Conservation (phyloP, 2,888 invertebrate genomes). For the Pocota personata region DNA sequence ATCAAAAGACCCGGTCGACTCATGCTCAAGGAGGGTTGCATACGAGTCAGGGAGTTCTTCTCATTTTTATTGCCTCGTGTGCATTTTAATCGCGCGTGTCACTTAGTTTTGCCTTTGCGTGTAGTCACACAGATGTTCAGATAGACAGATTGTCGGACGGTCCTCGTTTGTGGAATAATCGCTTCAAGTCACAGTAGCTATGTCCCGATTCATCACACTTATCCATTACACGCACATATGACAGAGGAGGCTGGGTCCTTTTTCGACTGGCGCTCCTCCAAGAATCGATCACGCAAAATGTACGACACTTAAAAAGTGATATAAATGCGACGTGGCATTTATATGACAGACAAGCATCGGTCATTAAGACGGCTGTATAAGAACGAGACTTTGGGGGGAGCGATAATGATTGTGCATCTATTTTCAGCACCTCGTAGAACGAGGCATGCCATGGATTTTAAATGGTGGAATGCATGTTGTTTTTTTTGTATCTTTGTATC, state of each 20-base stretch:
- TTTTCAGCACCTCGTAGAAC: constrained; percentile 35
- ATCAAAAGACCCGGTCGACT: constrained; percentile 45
- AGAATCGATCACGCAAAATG: constrained; percentile 51
- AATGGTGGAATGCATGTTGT: background rate
- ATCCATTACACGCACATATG: constrained; percentile 55
- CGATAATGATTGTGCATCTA: constrained; percentile 39
- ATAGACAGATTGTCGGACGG: background rate
- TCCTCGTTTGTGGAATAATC: constrained; percentile 54
- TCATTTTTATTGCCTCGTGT: constrained; percentile 47
- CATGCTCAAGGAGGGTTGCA: background rate
- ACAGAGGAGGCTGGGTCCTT: background rate
- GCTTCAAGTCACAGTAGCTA: constrained; percentile 54
- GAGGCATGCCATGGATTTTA: background rate
- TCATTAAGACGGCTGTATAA: constrained; percentile 44
- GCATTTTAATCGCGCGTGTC: constrained; percentile 60
- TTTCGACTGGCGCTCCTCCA: constrained; percentile 58
- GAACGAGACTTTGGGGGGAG: constrained; percentile 1
- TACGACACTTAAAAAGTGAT: constrained; percentile 54
- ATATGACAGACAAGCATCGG: constrained; percentile 63
- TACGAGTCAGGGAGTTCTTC: background rate
- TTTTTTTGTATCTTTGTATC: background rate
- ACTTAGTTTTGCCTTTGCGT: constrained; percentile 32
- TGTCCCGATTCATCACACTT: constrained; percentile 68
- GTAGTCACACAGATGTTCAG: constrained; percentile 9
- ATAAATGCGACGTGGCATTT: constrained; percentile 66